Evolutionary conservation across 2,888 invertebrate genomes (phyloP).

Genomic region (Hyposoter dolosus): DNA sequence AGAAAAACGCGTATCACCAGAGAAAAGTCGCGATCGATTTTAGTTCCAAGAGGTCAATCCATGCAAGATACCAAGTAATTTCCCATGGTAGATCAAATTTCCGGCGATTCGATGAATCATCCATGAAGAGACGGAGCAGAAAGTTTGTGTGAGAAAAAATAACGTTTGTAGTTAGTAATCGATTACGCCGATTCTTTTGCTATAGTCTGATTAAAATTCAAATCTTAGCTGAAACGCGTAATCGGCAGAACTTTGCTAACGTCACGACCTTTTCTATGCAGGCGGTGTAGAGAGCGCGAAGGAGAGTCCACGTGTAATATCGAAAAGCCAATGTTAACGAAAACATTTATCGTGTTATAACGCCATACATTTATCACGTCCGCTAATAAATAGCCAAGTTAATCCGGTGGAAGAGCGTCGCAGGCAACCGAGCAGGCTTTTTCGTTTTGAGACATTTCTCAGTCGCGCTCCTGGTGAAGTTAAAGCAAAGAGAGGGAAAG

Average conservation of each 20-base stretch:
- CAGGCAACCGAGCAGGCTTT: conserved; percentile 23
- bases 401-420: conserved; percentile 30
- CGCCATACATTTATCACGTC: conserved; percentile 61
- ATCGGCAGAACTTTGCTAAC: background rate
- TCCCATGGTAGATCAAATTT: background rate
- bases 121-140: background rate
- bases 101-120: background rate
- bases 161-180: background rate
- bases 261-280: background rate
- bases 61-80: background rate
- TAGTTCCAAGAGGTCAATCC: background rate
- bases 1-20: background rate
- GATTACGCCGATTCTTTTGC: background rate
- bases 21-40: background rate
- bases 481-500: conserved; percentile 39
- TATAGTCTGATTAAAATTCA: background rate
- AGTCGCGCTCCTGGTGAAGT: conserved; percentile 9
- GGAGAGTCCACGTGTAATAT: background rate
- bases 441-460: conserved; percentile 44
- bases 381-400: conserved; percentile 63
- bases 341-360: conserved; percentile 45
- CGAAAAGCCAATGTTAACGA: conserved; percentile 17
- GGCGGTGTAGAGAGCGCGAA: background rate
- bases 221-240: background rate
- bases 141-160: background rate